A percentile compares a stretch with the other conserved stretches of the same genome.
These are phyloP conservation scores for Rotaria magnacalcarata DNA, from an alignment of 2,888 invertebrate species.

Conservation along the genomic window DNA sequence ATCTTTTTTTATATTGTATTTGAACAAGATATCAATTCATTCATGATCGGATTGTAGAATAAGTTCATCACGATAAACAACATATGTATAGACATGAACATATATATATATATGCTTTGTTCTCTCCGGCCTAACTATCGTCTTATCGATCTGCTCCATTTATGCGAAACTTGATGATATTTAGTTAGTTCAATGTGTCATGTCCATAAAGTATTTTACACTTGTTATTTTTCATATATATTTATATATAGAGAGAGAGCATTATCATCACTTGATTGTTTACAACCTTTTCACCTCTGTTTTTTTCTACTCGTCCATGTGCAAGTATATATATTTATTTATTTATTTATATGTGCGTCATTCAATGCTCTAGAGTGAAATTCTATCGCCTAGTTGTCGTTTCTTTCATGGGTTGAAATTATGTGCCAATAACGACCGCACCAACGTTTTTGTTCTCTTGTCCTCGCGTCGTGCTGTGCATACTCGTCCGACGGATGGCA, in stretches of 20 bases:
- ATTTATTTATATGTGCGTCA: background rate
- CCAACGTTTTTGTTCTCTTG: background rate
- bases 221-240: background rate
- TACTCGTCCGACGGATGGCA: background rate
- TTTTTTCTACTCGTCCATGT: background rate
- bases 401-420: conserved; percentile 22
- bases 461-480: background rate
- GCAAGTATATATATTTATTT: background rate
- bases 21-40: background rate
- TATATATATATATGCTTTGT: background rate
- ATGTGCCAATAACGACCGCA: background rate
- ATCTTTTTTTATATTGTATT: background rate
- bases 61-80: background rate
- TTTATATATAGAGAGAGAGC: background rate
- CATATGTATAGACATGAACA: background rate
- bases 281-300: conserved; percentile 11
- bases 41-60: conserved; percentile 8
- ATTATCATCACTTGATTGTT: background rate
- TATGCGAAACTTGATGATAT: background rate
- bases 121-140: background rate
- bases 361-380: background rate
- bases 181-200: background rate
- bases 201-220: background rate
- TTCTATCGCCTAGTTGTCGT: conserved; percentile 7
- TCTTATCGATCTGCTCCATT: background rate